Percentiles rank a stretch among this genome's conserved stretches.
phyloP scores from a whole-genome alignment of 1,140 invertebrate genomes.

The Holotrichia oblita region DNA sequence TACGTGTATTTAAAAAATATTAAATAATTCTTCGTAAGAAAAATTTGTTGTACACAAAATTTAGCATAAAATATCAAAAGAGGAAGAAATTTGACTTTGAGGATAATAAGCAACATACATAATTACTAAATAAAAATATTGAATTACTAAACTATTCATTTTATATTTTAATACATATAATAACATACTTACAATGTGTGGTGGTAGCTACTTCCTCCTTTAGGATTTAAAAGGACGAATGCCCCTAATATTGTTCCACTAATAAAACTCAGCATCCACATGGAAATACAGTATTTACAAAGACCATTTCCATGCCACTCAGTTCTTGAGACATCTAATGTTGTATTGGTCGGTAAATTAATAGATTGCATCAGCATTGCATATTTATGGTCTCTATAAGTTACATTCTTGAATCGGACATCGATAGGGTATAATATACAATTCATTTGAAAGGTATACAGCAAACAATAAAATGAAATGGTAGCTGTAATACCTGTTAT shows the following conservation, averaged over 20 bases:
- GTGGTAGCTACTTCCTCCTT: neutral
- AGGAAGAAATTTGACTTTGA: no score
- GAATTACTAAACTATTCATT: no score
- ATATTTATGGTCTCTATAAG: neutral
- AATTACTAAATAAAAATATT: no score
- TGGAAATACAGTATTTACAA: neutral
- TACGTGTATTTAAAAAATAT: no score
- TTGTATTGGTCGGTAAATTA: neutral
- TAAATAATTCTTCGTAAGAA: no score
- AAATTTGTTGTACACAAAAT: no score
- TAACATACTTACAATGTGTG: constrained; percentile 16
- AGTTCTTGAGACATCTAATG: neutral
- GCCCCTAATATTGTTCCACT: neutral
- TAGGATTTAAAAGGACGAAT: neutral
- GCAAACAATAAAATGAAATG: neutral
- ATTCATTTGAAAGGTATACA: neutral
- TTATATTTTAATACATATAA: no score
- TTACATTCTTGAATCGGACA: neutral
- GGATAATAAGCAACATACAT: no score
- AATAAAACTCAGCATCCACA: constrained; percentile 14
- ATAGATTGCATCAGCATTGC: neutral
- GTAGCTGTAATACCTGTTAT: neutral
- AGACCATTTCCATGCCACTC: neutral
- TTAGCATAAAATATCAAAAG: no score
- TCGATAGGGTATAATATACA: neutral